A percentile compares a stretch with the other conserved stretches of the same genome.
These are phyloP conservation scores for Xanthorhoe spadicearia DNA, from an alignment of 2,888 invertebrate genomes.

Conservation along the genomic window DNA sequence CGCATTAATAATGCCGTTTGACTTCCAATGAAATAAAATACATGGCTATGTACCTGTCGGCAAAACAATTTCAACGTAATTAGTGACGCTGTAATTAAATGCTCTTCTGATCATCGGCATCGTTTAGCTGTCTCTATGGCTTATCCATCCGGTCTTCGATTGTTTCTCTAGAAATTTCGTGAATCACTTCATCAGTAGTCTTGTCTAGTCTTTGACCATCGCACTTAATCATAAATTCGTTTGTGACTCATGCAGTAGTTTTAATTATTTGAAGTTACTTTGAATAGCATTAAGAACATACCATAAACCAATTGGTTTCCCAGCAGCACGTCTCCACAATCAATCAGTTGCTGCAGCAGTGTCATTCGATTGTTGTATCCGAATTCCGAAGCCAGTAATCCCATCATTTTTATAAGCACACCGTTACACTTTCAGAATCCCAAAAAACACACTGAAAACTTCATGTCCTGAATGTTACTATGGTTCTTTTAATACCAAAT, in stretches of 20 bases:
- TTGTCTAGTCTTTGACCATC: not conserved
- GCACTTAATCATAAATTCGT: not conserved
- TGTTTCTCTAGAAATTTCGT: not conserved
- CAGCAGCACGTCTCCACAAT: conserved; percentile 74
- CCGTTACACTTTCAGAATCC: conserved; percentile 9
- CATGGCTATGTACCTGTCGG: conserved; percentile 22
- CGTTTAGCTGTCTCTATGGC: not conserved
- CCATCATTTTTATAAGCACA: conserved; percentile 64
- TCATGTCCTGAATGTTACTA: not conserved
- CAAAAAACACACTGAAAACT: not conserved
- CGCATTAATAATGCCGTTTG: conserved; percentile 44
- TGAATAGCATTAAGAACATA: conserved; percentile 42
- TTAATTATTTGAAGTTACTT: not conserved
- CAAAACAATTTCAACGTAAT: conserved; percentile 28
- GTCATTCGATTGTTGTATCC: conserved; percentile 74
- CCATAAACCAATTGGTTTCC: conserved; percentile 69
- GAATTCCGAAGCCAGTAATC: conserved; percentile 74
- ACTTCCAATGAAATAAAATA: conserved; percentile 38
- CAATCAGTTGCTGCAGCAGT: conserved; percentile 75
- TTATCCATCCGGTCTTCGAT: not conserved
- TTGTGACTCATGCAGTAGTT: not conserved
- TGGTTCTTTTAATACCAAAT: conserved; percentile 4
- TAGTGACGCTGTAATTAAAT: conserved; percentile 29
- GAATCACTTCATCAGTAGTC: not conserved
- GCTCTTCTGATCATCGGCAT: not conserved